phyloP scores from a whole-genome alignment of 2,888 invertebrate species.

The Folsomia manolachei region DNA sequence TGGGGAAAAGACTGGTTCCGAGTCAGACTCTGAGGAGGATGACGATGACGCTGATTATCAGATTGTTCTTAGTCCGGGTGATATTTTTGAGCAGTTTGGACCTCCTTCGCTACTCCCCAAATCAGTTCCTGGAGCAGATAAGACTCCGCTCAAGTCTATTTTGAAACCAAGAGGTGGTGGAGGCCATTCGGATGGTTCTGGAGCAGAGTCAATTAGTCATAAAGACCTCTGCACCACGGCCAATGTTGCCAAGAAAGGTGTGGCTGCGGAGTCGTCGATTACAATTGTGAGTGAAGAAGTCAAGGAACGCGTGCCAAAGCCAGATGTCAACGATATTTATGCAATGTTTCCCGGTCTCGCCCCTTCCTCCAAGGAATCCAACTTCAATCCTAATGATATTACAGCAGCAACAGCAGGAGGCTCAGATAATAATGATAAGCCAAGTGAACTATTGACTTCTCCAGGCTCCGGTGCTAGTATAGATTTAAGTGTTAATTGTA shows the following conservation, averaged over 20 bases:
- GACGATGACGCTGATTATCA: slow-evolving; percentile 25
- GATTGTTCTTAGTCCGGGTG: slow-evolving; percentile 34
- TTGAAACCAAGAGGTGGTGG: slow-evolving; percentile 25
- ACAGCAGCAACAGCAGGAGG: too few relatives aligned
- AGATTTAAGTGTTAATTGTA: not conserved
- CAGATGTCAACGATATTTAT: not conserved
- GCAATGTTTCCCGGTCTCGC: not conserved
- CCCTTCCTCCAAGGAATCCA: not conserved
- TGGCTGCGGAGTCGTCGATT: not conserved
- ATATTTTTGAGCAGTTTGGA: slow-evolving; percentile 39
- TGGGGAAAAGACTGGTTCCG: not conserved
- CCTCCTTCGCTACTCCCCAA: slow-evolving; percentile 34
- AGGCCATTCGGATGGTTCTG: slow-evolving; percentile 7
- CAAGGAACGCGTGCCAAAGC: not conserved
- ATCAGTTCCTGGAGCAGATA: slow-evolving; percentile 21
- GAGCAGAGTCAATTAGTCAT: not conserved
- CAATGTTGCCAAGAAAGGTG: not conserved
- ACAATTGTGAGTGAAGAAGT: not conserved
- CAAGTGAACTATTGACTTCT: too few relatives aligned
- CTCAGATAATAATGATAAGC: too few relatives aligned
- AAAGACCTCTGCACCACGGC: not conserved
- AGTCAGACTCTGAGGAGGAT: not conserved
- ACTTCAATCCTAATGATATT: not conserved
- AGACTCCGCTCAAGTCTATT: slow-evolving; percentile 32
- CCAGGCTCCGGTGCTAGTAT: not conserved